Conservation (phyloP, 1,140 invertebrate genomes). For the Physella acuta region DNA sequence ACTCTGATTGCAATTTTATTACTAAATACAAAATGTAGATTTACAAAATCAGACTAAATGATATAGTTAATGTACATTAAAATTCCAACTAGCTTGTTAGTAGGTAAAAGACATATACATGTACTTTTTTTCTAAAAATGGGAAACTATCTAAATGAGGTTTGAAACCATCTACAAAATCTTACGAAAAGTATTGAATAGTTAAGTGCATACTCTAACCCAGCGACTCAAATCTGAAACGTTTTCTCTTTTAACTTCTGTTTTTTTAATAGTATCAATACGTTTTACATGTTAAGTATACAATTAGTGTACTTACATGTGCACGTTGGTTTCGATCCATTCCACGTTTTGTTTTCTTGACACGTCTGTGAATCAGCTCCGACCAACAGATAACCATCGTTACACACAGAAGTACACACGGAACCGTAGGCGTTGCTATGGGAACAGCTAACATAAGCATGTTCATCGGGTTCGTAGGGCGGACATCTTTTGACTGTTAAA, state of each 20-base stretch:
- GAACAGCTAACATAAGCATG: not conserved
- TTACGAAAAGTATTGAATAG: not conserved
- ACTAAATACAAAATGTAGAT: not conserved
- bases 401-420: not conserved
- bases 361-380: not conserved
- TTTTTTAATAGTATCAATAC: not conserved
- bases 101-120: not conserved
- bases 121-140: not conserved
- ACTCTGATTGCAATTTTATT: not conserved
- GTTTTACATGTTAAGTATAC: not conserved
- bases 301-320: not conserved
- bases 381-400: not conserved
- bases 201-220: not conserved
- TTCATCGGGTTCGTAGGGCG: not conserved
- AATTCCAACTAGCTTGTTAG: not conserved
- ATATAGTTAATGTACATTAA: no score
- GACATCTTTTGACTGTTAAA: not conserved
- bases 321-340: not conserved
- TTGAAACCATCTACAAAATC: not conserved
- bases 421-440: not conserved
- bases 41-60: not conserved
- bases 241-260: not conserved
- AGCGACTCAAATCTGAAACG: not conserved
- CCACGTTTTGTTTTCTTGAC: not conserved
- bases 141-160: not conserved